Base-by-base conservation (phyloP, 2,797 vertebrate genomes). In the Myiothlypis coronata region DNA sequence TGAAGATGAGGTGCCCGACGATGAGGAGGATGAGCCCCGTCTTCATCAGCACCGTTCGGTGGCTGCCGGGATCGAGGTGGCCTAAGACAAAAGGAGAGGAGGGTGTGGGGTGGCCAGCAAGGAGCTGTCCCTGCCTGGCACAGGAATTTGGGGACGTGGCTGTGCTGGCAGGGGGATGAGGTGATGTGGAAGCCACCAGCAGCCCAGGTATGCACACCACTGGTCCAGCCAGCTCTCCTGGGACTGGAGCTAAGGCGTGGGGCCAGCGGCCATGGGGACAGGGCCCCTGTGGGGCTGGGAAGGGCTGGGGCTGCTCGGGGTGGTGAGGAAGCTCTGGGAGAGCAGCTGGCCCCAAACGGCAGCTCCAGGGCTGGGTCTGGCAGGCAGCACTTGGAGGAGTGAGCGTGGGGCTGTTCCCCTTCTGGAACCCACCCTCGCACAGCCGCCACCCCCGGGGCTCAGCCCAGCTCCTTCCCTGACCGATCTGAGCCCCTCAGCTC, bases 21-120 rank as follows among this genome's bases (percentile, higher is more conserved):
- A 99, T 98, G 67, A 99, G 98, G 96, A 99, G 96, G 55, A 98
- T 98, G 96, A 99, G 98, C 18, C 99, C 99, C 6, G 98, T 98
- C 97, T 99, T 99, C 99, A 99, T 99, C 92, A 99, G 97, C 96
- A 98, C 92, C 93, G 98, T 98, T 96, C 91, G 96, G 83, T 90
- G 96, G 77, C 95, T 84, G 23, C 47, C 2, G 23, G 90, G 49
- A 67, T 98, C 98, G n/a, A 98, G 98, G 96, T 81, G 97, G 87
- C 96, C 98, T 92, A 98, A 3, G 37, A 10, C 0, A 8, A 67
- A 20, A 13, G n/a, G 46, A n/a, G 20, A 37, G 35, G 52, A 47
- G 46, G 27, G 12, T 0, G 56, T 3, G 32, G 72, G 53, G 39
- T n/a, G 80, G 43, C 3, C 32, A 2, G 37, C n/a, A 6, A 34